Evolutionary conservation across 2,888 invertebrate species (phyloP), one percentile per base, ranked within the genome.

Genomic region (Meganola albula): DNA sequence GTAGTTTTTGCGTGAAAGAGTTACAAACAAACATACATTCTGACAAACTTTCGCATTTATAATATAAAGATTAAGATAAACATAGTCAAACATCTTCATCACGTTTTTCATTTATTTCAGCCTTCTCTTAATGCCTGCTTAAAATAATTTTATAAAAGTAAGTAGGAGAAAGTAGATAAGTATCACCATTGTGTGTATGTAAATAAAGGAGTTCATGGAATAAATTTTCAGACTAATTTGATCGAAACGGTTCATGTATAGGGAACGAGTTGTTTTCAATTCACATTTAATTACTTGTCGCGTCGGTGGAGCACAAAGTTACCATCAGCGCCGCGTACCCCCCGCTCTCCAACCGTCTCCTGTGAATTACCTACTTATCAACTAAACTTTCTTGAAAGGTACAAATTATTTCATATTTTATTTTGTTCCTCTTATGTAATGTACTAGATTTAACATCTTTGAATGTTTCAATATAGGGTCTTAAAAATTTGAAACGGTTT

Each of bases 251-350:
- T 3, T 5, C n/a, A 20, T 20, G 7, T 29, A 31, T 10, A 12
- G 12, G 29, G 12, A 31, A 43, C 56, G 52, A 58, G 58, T 63
- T 63, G 63, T 63, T 68, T 69, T 69, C 62, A 63, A 67, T 68
- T 64, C 58, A 57, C 56, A 67, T 67, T 69, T 66, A 68, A 72
- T 72, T 71, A 63, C 53, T 50, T 43, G 34, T 48, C 43, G 48
- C 44, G 34, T 48, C 43, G 48, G 51, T 47, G 40, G 42, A 49
- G 51, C 36, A 54, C 43, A 48, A 63, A 63, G 55, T 54, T 53
- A 52, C 37, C 32, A 48, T 47, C 45, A 50, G 55, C 40, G 53
- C 50, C 42, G 37, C 44, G 32, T 45, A 44, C 38, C 35, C 37
- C 47, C 31, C n/a, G n/a, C 40, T 48, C 40, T 39, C 48, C 14